Percentiles rank a stretch among this genome's conserved stretches.
Evolutionary conservation across 2,113 vertebrate species (phyloP).

Genomic region (Conger conger): DNA sequence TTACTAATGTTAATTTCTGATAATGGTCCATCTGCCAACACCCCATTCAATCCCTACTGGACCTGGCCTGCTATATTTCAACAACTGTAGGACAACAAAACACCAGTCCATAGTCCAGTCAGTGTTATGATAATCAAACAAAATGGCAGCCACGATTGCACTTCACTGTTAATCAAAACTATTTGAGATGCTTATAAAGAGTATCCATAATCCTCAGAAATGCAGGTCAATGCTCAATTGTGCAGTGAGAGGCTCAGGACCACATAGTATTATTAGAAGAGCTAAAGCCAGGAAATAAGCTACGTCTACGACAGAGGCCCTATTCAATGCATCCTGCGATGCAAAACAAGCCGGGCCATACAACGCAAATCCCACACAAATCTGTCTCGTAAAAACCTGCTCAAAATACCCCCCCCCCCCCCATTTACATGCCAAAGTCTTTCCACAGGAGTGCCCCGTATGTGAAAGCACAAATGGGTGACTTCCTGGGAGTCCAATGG

Average conservation of each 20-base stretch:
- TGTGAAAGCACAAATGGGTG: neutral
- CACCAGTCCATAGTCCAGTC: neutral
- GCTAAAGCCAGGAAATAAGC: neutral
- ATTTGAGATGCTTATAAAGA: neutral
- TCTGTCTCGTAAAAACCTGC: neutral
- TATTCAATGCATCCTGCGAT: neutral
- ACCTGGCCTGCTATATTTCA: neutral
- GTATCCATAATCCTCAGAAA: neutral
- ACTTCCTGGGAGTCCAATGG: constrained; percentile 6
- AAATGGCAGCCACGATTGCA: neutral
- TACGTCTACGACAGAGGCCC: neutral
- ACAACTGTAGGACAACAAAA: neutral
- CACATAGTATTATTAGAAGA: neutral
- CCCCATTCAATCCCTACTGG: neutral
- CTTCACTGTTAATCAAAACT: neutral
- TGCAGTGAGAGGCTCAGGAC: neutral
- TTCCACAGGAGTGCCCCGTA: neutral
- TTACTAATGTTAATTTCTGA: constrained; percentile 23
- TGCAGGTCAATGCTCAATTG: neutral
- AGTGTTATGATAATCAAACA: neutral
- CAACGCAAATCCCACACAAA: neutral
- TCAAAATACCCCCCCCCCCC: neutral
- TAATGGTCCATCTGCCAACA: neutral
- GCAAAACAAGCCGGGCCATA: neutral
- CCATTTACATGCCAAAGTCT: neutral